Base-by-base conservation (phyloP, 1,140 invertebrate genomes). In the Temnothorax longispinosus region DNA sequence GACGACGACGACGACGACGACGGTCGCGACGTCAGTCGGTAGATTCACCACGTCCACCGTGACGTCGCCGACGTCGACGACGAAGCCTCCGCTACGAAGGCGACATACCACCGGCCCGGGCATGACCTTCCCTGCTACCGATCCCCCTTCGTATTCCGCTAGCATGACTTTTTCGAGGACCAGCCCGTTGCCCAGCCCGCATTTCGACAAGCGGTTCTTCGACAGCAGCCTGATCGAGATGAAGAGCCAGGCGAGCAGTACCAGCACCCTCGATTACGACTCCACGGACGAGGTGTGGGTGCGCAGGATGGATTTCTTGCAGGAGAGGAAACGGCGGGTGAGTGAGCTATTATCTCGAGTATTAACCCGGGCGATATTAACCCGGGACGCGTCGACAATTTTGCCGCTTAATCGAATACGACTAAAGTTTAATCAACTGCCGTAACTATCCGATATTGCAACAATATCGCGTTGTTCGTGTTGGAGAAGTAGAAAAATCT, bases 151-250 rank as follows among this genome's bases (percentile, higher is more conserved):
- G n/a, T 95, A 95, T 69, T 95, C 94, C 1, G 93, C 86, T 87
- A 95, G 94, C 62, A 95, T 95, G 94, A 93, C 94, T 13, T 95
- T 95, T 67, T 95, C 94, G n/a, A 93, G 93, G 64, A 95, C 93
- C 15, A 95, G 95, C 54, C 96, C 96, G 65, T 93, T 96, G 89
- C 96, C 95, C 87, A 97, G 95, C 95, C 97, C 97, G 54, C 97
- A 98, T 94, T 95, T 97, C 54, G 97, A 98, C 93, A 97, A 97
- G 88, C 96, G 97, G 84, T 98, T 97, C 95, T 98, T 98, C 92
- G 97, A 98, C 93, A 97, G 96, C 87, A 97, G 97, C 86, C 94
- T 98, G 78, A 97, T 98, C 82, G 97, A 98, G 94, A 98, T 98
- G 95, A 97, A 97, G 92, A 97, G 97, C 85, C 96, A 96, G 38